These are phyloP conservation scores for Chionoecetes opilio DNA, from an alignment of 1,140 invertebrate species.

Conservation along the genomic window DNA sequence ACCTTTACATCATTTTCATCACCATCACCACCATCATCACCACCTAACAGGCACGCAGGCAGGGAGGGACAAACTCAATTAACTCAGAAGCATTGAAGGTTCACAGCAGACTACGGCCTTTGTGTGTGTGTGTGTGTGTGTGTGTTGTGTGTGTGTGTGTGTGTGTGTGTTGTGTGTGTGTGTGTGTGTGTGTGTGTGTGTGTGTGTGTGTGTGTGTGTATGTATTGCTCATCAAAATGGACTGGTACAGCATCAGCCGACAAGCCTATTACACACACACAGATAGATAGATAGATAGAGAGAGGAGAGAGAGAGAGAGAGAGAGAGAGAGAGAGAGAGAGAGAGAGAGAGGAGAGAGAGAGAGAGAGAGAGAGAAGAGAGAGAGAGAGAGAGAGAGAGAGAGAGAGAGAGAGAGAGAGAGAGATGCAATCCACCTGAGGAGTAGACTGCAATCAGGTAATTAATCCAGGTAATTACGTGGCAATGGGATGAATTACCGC, in stretches of 20 bases:
- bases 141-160: background rate
- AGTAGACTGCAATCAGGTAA: too few species aligned
- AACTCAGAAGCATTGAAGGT: background rate
- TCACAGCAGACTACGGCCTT: too few species aligned
- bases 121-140: slow-evolving; percentile 9
- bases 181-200: too few species aligned
- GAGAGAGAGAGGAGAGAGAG: too few species aligned
- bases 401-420: slow-evolving; percentile 8
- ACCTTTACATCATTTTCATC: background rate
- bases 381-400: slow-evolving; percentile 8
- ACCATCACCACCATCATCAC: background rate
- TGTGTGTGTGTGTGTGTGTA: too few species aligned
- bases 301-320: background rate
- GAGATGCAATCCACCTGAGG: background rate
- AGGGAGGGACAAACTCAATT: background rate
- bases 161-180: too few species aligned
- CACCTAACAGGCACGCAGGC: background rate
- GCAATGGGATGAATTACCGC: too few species aligned
- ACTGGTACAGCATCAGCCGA: too few species aligned
- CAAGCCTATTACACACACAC: background rate
- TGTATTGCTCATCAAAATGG: too few species aligned
- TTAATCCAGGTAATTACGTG: too few species aligned
- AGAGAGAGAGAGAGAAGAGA: slow-evolving; percentile 9
- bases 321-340: too few species aligned
- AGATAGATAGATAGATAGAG: background rate